Percentiles rank a stretch among this genome's conserved stretches.
phyloP scores from a whole-genome alignment of 2,888 invertebrate species.

The Bruchidius siliquastri region DNA sequence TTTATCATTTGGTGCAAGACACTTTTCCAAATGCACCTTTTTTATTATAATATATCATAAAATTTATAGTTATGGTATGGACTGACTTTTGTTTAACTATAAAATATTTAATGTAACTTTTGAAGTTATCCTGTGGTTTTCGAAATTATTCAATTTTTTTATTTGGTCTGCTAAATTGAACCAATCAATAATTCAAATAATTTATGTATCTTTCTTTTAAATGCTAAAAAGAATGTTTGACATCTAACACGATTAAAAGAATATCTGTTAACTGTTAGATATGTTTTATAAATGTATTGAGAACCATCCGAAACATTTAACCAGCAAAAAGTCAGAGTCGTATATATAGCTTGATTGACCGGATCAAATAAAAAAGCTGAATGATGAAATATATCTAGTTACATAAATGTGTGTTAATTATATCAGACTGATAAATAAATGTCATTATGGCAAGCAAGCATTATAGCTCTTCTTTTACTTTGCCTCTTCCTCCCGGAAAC shows the following conservation, averaged over 20 bases:
- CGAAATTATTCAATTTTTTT: neutral
- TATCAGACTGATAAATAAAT: constrained; percentile 6
- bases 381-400: neutral
- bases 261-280: neutral
- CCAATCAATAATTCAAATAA: neutral
- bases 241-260: too few species aligned
- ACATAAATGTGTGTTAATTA: constrained; percentile 2
- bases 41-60: neutral
- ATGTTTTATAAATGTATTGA: neutral
- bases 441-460: neutral
- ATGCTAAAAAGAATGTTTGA: too few species aligned
- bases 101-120: neutral
- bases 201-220: too few species aligned
- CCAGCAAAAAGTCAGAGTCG: neutral
- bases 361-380: neutral
- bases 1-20: too few species aligned
- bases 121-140: neutral
- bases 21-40: neutral
- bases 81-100: neutral
- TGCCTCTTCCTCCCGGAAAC: neutral
- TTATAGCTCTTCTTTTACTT: neutral
- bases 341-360: neutral
- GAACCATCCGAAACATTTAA: neutral
- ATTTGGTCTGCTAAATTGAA: neutral
- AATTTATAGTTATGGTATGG: neutral